Percentiles rank a stretch among this genome's conserved stretches.
Conservation (phyloP, 2,113 vertebrate species). For the Scomber japonicus region DNA sequence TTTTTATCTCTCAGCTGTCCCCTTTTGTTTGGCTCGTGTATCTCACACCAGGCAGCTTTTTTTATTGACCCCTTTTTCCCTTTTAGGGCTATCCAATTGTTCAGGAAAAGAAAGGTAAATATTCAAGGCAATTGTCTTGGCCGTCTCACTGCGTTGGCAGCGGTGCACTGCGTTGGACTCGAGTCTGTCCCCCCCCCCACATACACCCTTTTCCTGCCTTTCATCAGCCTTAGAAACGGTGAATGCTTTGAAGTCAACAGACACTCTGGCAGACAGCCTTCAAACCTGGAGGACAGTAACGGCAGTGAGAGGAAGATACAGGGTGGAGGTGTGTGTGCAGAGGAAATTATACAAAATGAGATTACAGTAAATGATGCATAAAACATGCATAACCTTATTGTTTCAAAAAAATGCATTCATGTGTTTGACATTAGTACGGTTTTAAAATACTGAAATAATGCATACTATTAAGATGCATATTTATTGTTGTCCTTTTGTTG, state of each 20-base stretch:
- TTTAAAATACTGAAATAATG: not conserved
- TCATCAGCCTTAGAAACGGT: constrained; percentile 57
- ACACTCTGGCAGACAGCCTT: constrained; percentile 72
- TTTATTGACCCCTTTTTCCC: constrained; percentile 44
- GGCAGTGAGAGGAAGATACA: constrained; percentile 55
- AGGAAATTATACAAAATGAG: constrained; percentile 1
- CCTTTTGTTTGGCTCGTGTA: constrained; percentile 55
- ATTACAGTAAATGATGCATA: not conserved
- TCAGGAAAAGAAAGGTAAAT: constrained; percentile 62
- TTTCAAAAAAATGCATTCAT: too few relatives aligned
- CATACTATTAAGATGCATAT: not conserved
- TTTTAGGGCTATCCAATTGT: constrained; percentile 67
- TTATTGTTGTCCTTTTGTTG: not conserved
- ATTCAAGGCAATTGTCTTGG: constrained; percentile 72
- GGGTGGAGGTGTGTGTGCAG: constrained; percentile 19
- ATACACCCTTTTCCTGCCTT: constrained; percentile 82
- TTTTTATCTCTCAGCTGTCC: constrained; percentile 35
- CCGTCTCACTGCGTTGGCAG: constrained; percentile 61
- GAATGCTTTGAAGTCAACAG: constrained; percentile 80
- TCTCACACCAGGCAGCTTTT: constrained; percentile 19
- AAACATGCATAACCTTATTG: too few relatives aligned
- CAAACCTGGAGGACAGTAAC: constrained; percentile 64
- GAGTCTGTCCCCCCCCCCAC: constrained; percentile 48
- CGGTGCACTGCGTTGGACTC: constrained; percentile 45
- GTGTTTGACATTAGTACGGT: not conserved